Evolutionary conservation across 2,797 vertebrate species (phyloP), one percentile per base, ranked within the genome.

Genomic region (Odontamblyopus lacepedii): DNA sequence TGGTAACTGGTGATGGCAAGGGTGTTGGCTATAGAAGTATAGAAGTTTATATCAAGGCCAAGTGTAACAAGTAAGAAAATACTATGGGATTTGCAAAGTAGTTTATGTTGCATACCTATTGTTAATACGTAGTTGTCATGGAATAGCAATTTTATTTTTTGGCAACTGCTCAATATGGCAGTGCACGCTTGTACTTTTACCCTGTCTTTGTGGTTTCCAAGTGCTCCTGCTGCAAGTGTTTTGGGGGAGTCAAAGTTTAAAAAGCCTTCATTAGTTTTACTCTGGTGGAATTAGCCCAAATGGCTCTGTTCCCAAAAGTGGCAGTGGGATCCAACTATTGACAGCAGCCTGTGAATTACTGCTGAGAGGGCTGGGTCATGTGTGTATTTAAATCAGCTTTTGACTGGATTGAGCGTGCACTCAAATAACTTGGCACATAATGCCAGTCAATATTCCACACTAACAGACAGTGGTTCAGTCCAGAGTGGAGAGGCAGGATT

Each of bases 271-370:
- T 72, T 30, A 35, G 60, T 69, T 23, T 63, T 48, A 48, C 44
- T 59, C 18, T 27, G 3, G 29, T 57, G 53, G 68, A 66, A 65
- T 78, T 71, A 65, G 4, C 69, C 44, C 44, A 0, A 48, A 15
- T 48, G 44, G 35, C n/a, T 69, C 11, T 68, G 53, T 38, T 19
- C 23, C 38, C 35, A 65, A 63, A 85, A 23, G 35, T 71, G 71
- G 70, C 60, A 59, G 69, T 35, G 41, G 30, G 38, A 72, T 75
- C 50, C 35, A 70, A 51, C 63, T 83, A 78, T 61, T 75, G 69
- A 78, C 71, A 44, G 68, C 29, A 78, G 50, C 29, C 44, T 69
- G 15, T 19, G 48, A 32, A 15, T 62, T 73, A 26, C 30, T 38
- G 35, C 32, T 71, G 27, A 32, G 18, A 0, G 2, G 67, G 63